A percentile compares a stretch with the other conserved stretches of the same genome.
Conservation (phyloP, 2,888 invertebrate genomes). For the Tipula confusa region DNA sequence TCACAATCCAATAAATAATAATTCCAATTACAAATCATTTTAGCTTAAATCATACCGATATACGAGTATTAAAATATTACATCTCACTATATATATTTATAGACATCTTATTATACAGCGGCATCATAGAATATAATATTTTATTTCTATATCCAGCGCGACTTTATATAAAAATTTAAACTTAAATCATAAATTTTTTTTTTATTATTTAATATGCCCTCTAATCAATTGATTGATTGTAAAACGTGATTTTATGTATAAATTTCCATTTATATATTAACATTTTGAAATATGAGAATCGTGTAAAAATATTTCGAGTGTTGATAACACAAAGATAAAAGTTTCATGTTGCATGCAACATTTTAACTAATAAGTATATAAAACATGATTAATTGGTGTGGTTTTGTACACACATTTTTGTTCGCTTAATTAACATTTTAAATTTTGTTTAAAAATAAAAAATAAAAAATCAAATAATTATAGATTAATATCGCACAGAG, state of each 20-base stretch:
- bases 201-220: background rate
- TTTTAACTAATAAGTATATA: background rate
- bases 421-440: background rate
- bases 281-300: constrained; percentile 12
- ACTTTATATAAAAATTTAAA: background rate
- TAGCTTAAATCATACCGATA: background rate
- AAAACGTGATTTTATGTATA: background rate
- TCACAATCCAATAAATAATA: background rate
- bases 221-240: constrained; percentile 12
- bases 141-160: background rate
- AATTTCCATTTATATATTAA: background rate
- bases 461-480: background rate
- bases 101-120: background rate
- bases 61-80: background rate
- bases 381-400: background rate
- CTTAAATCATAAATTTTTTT: background rate
- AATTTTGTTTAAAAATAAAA: background rate
- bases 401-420: background rate
- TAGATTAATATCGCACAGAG: background rate
- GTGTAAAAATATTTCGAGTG: constrained; percentile 8
- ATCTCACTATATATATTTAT: background rate
- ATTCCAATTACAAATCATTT: background rate
- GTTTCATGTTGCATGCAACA: constrained; percentile 13
- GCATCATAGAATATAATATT: background rate
- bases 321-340: background rate